A percentile compares a stretch with the other conserved stretches of the same genome.
Conservation (phyloP, 2,888 invertebrate species). For the Eristalis intricaria region DNA sequence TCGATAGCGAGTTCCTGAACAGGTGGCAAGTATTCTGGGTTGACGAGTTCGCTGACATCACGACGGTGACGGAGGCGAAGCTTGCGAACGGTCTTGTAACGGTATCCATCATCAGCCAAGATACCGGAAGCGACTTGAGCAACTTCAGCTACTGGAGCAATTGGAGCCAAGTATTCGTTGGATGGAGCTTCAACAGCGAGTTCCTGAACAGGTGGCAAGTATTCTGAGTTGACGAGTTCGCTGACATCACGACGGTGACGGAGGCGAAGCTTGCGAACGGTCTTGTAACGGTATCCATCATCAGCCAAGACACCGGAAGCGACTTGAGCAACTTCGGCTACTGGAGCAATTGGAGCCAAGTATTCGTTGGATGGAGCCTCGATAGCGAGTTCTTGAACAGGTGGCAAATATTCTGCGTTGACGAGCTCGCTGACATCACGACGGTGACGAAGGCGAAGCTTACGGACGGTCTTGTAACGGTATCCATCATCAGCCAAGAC, state of each 20-base stretch:
- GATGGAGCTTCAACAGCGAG: slow-evolving; percentile 60
- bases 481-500: slow-evolving; percentile 76
- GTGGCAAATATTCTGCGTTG: slow-evolving; percentile 75
- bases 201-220: slow-evolving; percentile 73
- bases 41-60: slow-evolving; percentile 74
- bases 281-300: slow-evolving; percentile 69
- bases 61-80: slow-evolving; percentile 69
- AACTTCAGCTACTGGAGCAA: slow-evolving; percentile 10
- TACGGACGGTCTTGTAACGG: slow-evolving; percentile 71
- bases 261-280: slow-evolving; percentile 54
- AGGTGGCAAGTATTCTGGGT: slow-evolving; percentile 65
- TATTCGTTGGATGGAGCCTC: slow-evolving; percentile 64
- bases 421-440: slow-evolving; percentile 74
- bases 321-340: slow-evolving; percentile 50
- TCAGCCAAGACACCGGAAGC: slow-evolving; percentile 71
- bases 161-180: slow-evolving; percentile 43
- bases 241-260: slow-evolving; percentile 73
- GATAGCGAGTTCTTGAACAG: slow-evolving; percentile 39
- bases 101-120: slow-evolving; percentile 70
- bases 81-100: slow-evolving; percentile 57
- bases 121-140: slow-evolving; percentile 47
- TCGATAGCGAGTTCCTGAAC: slow-evolving; percentile 39
- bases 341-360: slow-evolving; percentile 66
- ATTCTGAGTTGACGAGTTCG: slow-evolving; percentile 73
- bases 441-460: slow-evolving; percentile 71